Base-by-base conservation (phyloP, 1,140 invertebrate species). In the Habropoda laboriosa region DNA sequence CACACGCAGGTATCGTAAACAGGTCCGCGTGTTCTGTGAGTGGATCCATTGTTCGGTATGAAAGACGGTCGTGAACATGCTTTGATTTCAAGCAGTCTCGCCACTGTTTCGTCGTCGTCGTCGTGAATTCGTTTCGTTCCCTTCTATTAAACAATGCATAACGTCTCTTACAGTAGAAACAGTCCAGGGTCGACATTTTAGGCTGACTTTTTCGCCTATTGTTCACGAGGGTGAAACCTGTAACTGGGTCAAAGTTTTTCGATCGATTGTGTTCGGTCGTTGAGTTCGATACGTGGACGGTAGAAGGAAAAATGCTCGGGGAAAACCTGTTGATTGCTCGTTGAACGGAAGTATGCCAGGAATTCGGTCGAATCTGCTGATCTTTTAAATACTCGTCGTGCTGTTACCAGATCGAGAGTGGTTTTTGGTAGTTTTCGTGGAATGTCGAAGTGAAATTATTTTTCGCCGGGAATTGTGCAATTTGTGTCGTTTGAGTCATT, bases 211-310 rank as follows among this genome's bases (percentile, higher is more conserved):
- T 60, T 42, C 60, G 64, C 49, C 32, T 30, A 55, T 42, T 64
- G 57, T 75, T 72, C 42, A 18, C 53, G 51, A 55, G 38, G 74
- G 80, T 57, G 58, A 58, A 51, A 38, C 47, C 38, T 32, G 55
- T 40, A 83, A 83, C 66, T 83, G 60, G 67, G 53, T 66, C 74
- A 82, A 83, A 83, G 80, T 82, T 79, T 82, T 71, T 78, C 74
- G 58, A 82, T 83, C 80, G 77, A 72, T 77, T n/a, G n/a, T n/a
- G n/a, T n/a, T n/a, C 55, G 64, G 42, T 51, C 18, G 42, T 6
- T n/a, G 42, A 42, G 60, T 81, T 42, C 73, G 51, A 78, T 45
- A 60, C 30, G 60, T n/a, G 8, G 10, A 1, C 13, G 24, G n/a
- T n/a, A 30, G 47, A 55, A 12, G 3, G 57, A 63, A 49, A 12